phyloP scores from a whole-genome alignment of 2,888 invertebrate species.

The Metacarcinus magister region DNA sequence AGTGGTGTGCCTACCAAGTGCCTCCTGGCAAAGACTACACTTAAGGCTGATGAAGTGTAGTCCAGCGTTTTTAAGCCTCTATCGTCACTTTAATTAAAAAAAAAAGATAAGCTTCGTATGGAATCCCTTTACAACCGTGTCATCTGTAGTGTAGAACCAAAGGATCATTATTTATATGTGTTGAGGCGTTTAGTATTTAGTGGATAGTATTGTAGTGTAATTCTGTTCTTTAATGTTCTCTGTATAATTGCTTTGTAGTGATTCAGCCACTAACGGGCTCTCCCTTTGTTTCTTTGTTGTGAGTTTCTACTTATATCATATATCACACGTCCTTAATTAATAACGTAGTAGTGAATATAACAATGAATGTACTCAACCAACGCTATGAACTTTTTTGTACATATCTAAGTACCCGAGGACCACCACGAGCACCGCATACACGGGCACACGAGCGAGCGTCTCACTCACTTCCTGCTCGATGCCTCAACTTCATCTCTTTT shows the following conservation, averaged over 20 bases:
- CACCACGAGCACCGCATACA: background rate
- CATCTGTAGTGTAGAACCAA: conserved; percentile 40
- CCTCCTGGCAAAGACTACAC: conserved; percentile 59
- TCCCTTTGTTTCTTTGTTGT: background rate
- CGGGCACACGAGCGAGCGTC: background rate
- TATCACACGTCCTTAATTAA: background rate
- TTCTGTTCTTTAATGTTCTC: conserved; percentile 38
- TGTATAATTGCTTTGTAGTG: conserved; percentile 11
- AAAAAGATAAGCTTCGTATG: conserved; percentile 9
- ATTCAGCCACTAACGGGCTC: background rate
- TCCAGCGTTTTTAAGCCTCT: background rate
- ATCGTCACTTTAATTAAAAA: conserved; percentile 10
- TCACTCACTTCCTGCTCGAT: background rate
- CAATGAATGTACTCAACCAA: conserved; percentile 41
- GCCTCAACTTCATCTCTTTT: background rate
- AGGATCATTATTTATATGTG: background rate
- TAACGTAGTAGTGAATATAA: background rate
- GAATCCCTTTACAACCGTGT: background rate
- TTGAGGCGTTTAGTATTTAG: conserved; percentile 37
- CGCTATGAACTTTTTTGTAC: conserved; percentile 42
- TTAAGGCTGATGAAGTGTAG: conserved; percentile 43
- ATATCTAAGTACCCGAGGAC: conserved; percentile 19
- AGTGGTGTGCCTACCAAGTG: conserved; percentile 65
- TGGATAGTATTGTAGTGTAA: background rate
- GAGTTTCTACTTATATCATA: background rate